Evolutionary conservation across 2,113 vertebrate genomes (phyloP).

Genomic region (Bos javanicus): DNA sequence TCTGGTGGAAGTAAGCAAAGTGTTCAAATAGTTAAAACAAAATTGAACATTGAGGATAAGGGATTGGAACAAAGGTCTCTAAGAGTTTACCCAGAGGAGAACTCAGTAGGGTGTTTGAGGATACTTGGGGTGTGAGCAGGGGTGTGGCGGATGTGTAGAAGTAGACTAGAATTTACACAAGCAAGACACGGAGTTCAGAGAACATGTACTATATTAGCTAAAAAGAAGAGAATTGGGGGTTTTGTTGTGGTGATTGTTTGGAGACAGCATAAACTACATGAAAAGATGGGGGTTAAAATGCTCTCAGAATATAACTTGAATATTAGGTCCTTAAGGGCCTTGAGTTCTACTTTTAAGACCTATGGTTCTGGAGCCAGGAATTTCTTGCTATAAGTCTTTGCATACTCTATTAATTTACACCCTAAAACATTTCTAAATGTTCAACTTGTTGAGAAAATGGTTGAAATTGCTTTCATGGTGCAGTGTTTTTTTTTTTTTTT

Average conservation of each 20-base stretch:
- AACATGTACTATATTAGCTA: accelerated
- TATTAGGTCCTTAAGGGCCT: background rate
- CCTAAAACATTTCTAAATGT: background rate
- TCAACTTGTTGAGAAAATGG: background rate
- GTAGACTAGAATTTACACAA: background rate
- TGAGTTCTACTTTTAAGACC: background rate
- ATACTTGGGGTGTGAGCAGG: background rate
- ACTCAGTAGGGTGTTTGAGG: background rate
- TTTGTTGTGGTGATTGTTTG: background rate
- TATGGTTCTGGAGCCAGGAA: background rate
- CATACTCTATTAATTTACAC: constrained; percentile 6
- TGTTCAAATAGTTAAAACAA: background rate
- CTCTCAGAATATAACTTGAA: background rate
- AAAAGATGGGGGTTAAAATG: background rate
- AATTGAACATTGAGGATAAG: background rate
- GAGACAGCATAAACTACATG: background rate
- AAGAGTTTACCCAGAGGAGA: background rate
- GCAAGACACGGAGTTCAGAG: background rate
- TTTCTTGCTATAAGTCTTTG: background rate
- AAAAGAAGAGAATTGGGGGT: background rate
- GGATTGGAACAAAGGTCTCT: background rate
- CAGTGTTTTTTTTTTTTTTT: background rate
- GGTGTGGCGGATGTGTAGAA: background rate
- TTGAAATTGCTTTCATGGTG: background rate
- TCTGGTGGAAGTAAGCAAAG: background rate